Evolutionary conservation across 2,888 invertebrate species (phyloP).

Genomic region (Ectropis crepuscularia): DNA sequence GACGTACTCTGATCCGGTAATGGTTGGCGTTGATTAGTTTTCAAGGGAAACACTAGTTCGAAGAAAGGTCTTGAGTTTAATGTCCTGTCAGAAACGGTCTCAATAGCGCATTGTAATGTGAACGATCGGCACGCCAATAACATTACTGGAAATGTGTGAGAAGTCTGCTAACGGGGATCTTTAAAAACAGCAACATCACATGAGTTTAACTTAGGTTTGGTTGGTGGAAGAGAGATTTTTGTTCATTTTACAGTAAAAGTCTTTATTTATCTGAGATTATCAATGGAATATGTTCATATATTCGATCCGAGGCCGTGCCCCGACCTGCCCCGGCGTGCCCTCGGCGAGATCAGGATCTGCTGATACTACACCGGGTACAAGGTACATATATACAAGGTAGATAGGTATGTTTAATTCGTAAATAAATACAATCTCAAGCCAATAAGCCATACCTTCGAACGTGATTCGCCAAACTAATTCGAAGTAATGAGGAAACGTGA

Average conservation of each 20-base stretch:
- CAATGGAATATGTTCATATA: conserved; percentile 67
- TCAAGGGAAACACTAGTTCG: conserved; percentile 73
- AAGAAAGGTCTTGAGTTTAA: conserved; percentile 70
- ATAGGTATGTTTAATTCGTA: conserved; percentile 1
- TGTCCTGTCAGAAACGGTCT: conserved; percentile 56
- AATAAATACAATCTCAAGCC: conserved; percentile 36
- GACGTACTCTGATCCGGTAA: conserved; percentile 64
- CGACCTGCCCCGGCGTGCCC: conserved; percentile 62
- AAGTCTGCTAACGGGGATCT: conserved; percentile 57
- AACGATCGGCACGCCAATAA: conserved; percentile 25
- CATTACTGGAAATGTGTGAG: conserved; percentile 23
- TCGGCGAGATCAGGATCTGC: conserved; percentile 66
- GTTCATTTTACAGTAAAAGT: conserved; percentile 63
- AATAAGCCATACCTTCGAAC: conserved; percentile 31
- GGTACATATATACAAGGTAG: conserved; percentile 44
- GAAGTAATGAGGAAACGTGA: conserved; percentile 38
- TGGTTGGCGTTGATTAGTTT: conserved; percentile 78
- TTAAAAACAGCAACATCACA: background rate
- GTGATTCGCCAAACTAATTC: conserved; percentile 50
- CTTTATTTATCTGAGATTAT: conserved; percentile 66
- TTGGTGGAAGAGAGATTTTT: conserved; percentile 68
- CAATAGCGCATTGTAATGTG: conserved; percentile 46
- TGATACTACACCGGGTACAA: conserved; percentile 66
- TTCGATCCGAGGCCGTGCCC: conserved; percentile 60
- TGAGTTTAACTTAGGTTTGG: conserved; percentile 46